A percentile compares a stretch with the other conserved stretches of the same genome.
Evolutionary conservation across 2,888 invertebrate genomes (phyloP).

Genomic region (Belgica antarctica): DNA sequence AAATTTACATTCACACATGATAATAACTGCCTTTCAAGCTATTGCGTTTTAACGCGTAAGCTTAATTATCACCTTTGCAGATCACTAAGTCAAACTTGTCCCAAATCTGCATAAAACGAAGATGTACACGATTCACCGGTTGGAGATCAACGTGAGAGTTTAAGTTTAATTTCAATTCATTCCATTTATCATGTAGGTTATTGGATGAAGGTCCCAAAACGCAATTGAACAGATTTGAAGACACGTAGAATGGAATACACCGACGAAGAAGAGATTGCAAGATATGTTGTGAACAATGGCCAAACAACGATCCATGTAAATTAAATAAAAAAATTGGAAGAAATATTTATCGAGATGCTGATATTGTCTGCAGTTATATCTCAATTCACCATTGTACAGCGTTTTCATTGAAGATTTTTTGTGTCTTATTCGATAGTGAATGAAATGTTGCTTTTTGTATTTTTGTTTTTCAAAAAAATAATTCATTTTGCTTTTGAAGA

Average conservation of each 20-base stretch:
- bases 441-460: too few species aligned
- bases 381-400: conserved; percentile 14
- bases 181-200: conserved; percentile 40
- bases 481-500: neutral
- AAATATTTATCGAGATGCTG: conserved; percentile 15
- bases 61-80: neutral
- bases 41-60: neutral
- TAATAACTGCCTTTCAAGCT: too few species aligned
- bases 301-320: conserved; percentile 22
- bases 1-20: too few species aligned
- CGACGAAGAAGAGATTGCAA: neutral
- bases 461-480: conserved; percentile 3
- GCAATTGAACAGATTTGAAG: conserved; percentile 9
- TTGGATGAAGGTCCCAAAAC: conserved; percentile 34
- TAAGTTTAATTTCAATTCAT: conserved; percentile 7
- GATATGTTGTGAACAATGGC: conserved; percentile 19
- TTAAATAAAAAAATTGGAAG: neutral
- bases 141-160: neutral
- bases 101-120: neutral
- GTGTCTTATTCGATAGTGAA: neutral
- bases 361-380: conserved; percentile 24
- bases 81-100: neutral
- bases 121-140: neutral
- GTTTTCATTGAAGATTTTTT: conserved; percentile 24
- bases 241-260: neutral